A percentile compares a stretch with the other conserved stretches of the same genome.
These are phyloP conservation scores for Fulica atra DNA, from an alignment of 2,113 vertebrate species.

Conservation along the genomic window DNA sequence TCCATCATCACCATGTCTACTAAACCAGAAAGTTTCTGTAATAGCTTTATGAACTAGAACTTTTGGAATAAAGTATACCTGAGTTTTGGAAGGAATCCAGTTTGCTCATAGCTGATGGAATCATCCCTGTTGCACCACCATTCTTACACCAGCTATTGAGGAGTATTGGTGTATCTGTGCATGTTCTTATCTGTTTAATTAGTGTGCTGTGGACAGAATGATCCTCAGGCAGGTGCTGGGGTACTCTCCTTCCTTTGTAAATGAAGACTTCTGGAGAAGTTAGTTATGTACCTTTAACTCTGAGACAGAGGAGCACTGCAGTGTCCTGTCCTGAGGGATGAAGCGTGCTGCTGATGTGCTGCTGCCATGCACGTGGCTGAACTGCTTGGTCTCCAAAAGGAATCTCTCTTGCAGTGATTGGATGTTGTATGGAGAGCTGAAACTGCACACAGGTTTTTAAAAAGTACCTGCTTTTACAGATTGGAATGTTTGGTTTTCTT, in stretches of 20 bases:
- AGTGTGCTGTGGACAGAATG: background rate
- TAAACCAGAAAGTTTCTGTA: background rate
- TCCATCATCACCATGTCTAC: too few species aligned
- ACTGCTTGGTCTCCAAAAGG: background rate
- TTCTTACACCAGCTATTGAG: background rate
- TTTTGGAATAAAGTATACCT: background rate
- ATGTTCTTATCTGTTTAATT: background rate
- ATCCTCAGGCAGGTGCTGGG: background rate
- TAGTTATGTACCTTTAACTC: background rate
- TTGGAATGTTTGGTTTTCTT: background rate
- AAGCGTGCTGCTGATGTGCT: background rate
- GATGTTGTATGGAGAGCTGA: background rate
- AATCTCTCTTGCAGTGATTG: fast-evolving
- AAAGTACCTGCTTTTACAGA: background rate
- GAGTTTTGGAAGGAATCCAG: background rate
- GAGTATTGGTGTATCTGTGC: background rate
- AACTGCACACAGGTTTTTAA: background rate
- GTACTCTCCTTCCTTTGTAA: background rate
- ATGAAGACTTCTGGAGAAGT: background rate
- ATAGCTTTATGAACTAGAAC: background rate
- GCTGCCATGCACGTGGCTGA: background rate
- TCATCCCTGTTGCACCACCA: background rate
- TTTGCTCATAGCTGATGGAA: background rate
- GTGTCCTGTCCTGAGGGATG: background rate
- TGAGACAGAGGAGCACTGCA: background rate